Conservation (phyloP, 2,888 invertebrate species). For the Lypha dubia region DNA sequence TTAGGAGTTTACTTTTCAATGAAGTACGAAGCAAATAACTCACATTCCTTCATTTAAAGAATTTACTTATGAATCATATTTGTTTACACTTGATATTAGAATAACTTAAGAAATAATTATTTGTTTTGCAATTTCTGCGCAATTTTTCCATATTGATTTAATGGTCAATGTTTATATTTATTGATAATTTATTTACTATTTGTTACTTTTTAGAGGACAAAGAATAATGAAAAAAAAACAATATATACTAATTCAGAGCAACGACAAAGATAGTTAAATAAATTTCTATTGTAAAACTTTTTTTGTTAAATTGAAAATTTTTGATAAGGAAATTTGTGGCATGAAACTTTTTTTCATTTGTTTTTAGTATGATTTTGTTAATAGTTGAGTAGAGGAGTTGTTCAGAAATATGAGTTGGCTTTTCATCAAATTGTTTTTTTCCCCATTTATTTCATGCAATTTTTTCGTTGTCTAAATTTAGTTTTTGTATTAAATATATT, state of each 20-base stretch:
- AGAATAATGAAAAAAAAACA: not conserved
- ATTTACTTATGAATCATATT: not conserved
- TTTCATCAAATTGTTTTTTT: too few species aligned
- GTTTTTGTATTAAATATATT: too few species aligned
- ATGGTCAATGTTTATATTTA: constrained; percentile 14
- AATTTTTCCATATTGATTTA: not conserved
- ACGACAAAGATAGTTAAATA: not conserved
- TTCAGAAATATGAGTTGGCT: too few species aligned
- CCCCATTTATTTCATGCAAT: too few species aligned
- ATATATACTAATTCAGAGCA: not conserved
- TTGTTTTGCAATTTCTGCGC: constrained; percentile 6
- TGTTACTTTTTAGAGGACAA: not conserved
- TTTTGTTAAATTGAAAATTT: not conserved
- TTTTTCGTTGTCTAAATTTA: too few species aligned
- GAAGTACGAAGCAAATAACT: not conserved
- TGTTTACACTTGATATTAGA: not conserved
- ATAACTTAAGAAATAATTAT: not conserved
- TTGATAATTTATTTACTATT: constrained; percentile 4
- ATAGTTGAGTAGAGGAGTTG: too few species aligned
- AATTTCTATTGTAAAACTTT: not conserved
- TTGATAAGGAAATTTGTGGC: too few species aligned
- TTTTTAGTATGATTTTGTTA: too few species aligned
- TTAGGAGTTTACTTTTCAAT: not conserved
- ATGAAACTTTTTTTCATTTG: too few species aligned
- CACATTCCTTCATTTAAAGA: not conserved